phyloP scores from a whole-genome alignment of 2,797 vertebrate genomes.

The Tiaroga cobitis region DNA sequence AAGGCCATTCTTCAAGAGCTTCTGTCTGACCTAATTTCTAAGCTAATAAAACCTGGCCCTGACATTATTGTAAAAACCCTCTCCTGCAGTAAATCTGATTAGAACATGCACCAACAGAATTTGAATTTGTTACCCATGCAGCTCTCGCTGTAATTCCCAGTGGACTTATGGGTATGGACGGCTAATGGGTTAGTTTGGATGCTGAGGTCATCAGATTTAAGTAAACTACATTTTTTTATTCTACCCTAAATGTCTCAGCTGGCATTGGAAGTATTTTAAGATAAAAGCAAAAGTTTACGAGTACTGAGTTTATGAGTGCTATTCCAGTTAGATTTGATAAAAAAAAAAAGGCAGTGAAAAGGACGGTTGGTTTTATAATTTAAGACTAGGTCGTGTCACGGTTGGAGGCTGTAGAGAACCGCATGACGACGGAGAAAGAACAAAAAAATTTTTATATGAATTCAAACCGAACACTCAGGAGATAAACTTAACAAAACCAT shows the following conservation, averaged over 20 bases:
- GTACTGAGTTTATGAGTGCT: not conserved
- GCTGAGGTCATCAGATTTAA: conserved; percentile 77
- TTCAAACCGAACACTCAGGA: not conserved
- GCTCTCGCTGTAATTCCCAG: conserved; percentile 39
- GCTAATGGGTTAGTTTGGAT: conserved; percentile 71
- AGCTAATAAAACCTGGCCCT: conserved; percentile 14
- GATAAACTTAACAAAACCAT: not conserved
- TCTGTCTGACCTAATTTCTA: conserved; percentile 39
- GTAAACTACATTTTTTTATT: conserved; percentile 60
- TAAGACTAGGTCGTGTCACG: not conserved
- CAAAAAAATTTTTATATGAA: not conserved
- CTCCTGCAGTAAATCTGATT: conserved; percentile 42
- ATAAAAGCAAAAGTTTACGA: not conserved
- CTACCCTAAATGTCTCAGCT: conserved; percentile 47
- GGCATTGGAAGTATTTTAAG: conserved; percentile 21
- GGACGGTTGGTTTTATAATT: conserved; percentile 6
- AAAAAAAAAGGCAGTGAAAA: not conserved
- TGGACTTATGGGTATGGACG: conserved; percentile 69
- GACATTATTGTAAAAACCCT: conserved; percentile 37
- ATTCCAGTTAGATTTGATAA: not conserved
- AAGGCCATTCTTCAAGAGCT: conserved; percentile 23
- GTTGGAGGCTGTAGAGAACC: not conserved
- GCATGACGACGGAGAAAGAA: not conserved
- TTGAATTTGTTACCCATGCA: conserved; percentile 19
- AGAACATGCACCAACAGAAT: conserved; percentile 35